phyloP scores from a whole-genome alignment of 1,140 invertebrate species.

The Goniozus legneri region DNA sequence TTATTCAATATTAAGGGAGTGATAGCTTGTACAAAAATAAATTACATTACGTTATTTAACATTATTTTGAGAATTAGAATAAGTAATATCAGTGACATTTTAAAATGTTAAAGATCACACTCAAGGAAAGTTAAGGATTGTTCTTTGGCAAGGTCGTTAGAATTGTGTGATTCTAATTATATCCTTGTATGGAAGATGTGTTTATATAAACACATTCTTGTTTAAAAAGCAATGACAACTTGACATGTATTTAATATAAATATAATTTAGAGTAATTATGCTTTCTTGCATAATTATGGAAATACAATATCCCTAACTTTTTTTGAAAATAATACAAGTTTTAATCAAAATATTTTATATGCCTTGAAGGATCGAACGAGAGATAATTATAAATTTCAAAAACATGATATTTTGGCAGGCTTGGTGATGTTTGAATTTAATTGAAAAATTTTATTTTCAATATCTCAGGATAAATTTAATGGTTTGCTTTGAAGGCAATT shows the following conservation, averaged over 20 bases:
- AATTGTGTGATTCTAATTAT: slow-evolving; percentile 21
- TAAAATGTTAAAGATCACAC: slow-evolving; percentile 19
- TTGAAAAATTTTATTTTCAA: no score
- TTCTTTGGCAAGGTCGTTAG: slow-evolving; percentile 28
- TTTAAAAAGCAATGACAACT: no score
- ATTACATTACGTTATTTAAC: slow-evolving; percentile 18
- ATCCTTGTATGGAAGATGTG: no score
- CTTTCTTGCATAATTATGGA: slow-evolving; percentile 3
- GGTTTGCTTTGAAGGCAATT: no score
- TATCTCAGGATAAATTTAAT: no score
- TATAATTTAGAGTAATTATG: not conserved
- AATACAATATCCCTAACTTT: slow-evolving; percentile 9
- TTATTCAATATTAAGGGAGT: slow-evolving; percentile 12
- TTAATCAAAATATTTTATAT: slow-evolving; percentile 16
- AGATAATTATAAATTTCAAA: slow-evolving; percentile 7
- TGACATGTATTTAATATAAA: no score
- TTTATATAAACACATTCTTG: no score
- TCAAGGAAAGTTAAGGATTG: slow-evolving; percentile 25
- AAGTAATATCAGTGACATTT: slow-evolving; percentile 18
- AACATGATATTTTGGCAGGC: no score
- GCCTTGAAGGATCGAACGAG: slow-evolving; percentile 10
- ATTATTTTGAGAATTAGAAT: slow-evolving; percentile 15
- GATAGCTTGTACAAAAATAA: slow-evolving; percentile 23
- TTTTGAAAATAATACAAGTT: slow-evolving; percentile 22
- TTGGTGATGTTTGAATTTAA: no score